Percentiles rank a stretch among this genome's conserved stretches.
Conservation (phyloP, 1,140 invertebrate species). For the Drosophila athabasca region DNA sequence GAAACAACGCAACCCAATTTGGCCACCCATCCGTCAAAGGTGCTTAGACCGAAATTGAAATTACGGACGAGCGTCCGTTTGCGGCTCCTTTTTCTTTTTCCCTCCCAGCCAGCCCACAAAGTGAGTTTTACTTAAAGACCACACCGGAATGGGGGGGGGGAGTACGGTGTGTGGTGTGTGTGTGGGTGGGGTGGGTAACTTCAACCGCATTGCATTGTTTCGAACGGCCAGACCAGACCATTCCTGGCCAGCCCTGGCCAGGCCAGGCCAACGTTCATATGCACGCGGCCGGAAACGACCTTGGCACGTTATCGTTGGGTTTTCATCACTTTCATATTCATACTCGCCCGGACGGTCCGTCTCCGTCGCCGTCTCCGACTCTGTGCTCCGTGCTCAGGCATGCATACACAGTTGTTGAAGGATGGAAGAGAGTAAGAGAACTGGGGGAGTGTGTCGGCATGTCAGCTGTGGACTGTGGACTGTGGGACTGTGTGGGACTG, state of each 20-base stretch:
- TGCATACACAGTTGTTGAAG: conserved; percentile 30
- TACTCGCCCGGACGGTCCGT: conserved; percentile 55
- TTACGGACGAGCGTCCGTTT: conserved; percentile 57
- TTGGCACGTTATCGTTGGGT: conserved; percentile 82
- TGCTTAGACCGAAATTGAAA: conserved; percentile 70
- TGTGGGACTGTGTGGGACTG: conserved; percentile 8
- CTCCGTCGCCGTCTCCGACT: conserved; percentile 10
- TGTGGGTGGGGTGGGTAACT: not conserved
- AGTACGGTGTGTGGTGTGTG: not conserved
- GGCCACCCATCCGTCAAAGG: conserved; percentile 51
- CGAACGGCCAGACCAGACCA: conserved; percentile 18
- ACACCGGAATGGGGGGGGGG: conserved; percentile 2
- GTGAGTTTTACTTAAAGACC: conserved; percentile 64
- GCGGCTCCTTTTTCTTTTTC: conserved; percentile 41
- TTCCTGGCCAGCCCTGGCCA: conserved; percentile 25
- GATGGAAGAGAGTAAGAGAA: not conserved
- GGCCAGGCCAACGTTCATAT: conserved; percentile 58
- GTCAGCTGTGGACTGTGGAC: too few species aligned
- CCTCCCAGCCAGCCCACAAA: conserved; percentile 22
- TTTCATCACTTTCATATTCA: conserved; percentile 82
- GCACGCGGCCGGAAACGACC: conserved; percentile 82
- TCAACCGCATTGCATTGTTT: conserved; percentile 72
- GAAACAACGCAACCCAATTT: not conserved
- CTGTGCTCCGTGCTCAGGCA: conserved; percentile 45
- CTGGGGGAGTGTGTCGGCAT: too few species aligned